Evolutionary conservation across 2,888 invertebrate species (phyloP), one percentile per base, ranked within the genome.

Genomic region (Brachynemurus nebulosus): DNA sequence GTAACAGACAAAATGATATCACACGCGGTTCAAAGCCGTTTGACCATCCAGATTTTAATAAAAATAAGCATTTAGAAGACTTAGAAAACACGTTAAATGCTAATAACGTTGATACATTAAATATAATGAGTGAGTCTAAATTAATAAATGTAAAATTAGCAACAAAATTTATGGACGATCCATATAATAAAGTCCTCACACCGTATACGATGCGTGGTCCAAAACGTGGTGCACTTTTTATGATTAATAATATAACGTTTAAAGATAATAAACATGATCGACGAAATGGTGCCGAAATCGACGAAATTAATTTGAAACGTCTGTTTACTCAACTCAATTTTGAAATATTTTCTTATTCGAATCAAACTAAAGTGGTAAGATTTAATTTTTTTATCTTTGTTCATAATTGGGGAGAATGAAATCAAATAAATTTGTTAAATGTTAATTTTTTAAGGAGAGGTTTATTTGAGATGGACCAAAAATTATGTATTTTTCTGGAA

Each of bases 341-440:
- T 6, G 30, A 30, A 30, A 19, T 14, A 19, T 18, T 11, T 50
- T 47, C 61, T 58, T 62, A 65, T 65, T 65, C 63, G 85, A 76
- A 83, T 82, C 70, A 86, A 85, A 72, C n/a, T n/a, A n/a, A n/a
- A n/a, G n/a, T n/a, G n/a, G n/a, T n/a, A n/a, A n/a, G n/a, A n/a
- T n/a, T n/a, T n/a, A n/a, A n/a, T n/a, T n/a, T n/a, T n/a, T n/a
- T n/a, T n/a, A n/a, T n/a, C n/a, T n/a, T n/a, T n/a, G n/a, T n/a
- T n/a, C n/a, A n/a, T n/a, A n/a, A n/a, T n/a, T n/a, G n/a, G n/a
- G n/a, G n/a, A n/a, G n/a, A n/a, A n/a, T n/a, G n/a, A n/a, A n/a
- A n/a, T n/a, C n/a, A n/a, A n/a, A n/a, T n/a, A n/a, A n/a, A n/a
- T n/a, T n/a, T n/a, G n/a, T n/a, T n/a, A n/a, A n/a, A n/a, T n/a